A percentile compares a stretch with the other conserved stretches of the same genome.
phyloP scores from a whole-genome alignment of 2,888 invertebrate species.

The Drosophila prostipennis region DNA sequence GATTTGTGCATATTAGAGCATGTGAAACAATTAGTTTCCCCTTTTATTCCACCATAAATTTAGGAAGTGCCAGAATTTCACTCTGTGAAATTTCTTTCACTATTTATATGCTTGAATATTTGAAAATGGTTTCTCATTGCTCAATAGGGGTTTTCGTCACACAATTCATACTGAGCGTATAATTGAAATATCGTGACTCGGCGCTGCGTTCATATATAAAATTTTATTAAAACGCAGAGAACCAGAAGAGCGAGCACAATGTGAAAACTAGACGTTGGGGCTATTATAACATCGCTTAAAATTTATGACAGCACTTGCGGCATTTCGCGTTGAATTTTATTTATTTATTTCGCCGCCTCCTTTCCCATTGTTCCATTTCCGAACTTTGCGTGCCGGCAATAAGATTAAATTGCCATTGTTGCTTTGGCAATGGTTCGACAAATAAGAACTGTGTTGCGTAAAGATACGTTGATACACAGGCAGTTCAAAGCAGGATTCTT shows the following conservation, averaged over 20 bases:
- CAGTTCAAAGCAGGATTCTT: constrained; percentile 47
- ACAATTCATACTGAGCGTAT: constrained; percentile 65
- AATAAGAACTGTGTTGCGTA: constrained; percentile 40
- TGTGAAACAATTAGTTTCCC: not conserved
- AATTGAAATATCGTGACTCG: constrained; percentile 78
- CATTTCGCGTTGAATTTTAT: constrained; percentile 42
- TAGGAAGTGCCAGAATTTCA: not conserved
- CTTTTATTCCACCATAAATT: not conserved
- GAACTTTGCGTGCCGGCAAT: constrained; percentile 67
- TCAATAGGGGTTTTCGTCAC: constrained; percentile 49
- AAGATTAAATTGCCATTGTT: constrained; percentile 47
- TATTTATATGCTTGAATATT: constrained; percentile 4
- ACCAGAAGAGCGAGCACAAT: constrained; percentile 44
- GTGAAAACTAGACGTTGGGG: constrained; percentile 60
- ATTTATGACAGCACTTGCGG: constrained; percentile 73
- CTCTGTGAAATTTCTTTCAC: not conserved
- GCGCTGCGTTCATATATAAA: constrained; percentile 48
- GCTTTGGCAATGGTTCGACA: constrained; percentile 36
- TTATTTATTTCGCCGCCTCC: constrained; percentile 6
- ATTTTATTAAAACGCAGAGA: constrained; percentile 59
- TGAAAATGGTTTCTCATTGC: constrained; percentile 32
- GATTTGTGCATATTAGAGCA: constrained; percentile 29
- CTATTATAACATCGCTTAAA: constrained; percentile 76
- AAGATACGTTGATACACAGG: constrained; percentile 18
- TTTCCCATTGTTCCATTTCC: constrained; percentile 32